Evolutionary conservation across 2,888 invertebrate genomes (phyloP), one percentile per base, ranked within the genome.

Genomic region (Synergus itoensis): DNA sequence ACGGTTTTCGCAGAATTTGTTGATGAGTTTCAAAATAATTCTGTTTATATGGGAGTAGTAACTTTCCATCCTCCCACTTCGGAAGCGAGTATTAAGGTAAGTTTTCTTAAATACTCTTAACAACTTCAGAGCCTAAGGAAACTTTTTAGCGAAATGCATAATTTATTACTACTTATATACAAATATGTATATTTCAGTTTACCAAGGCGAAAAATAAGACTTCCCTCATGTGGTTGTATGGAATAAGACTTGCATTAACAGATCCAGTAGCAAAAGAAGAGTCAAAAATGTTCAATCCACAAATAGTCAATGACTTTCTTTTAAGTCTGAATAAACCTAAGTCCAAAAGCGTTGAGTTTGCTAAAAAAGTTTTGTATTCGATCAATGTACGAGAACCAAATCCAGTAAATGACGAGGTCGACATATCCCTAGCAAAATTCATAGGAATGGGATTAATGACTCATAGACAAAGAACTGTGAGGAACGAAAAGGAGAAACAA

Each of bases 141-240:
- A 9, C 8, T 36, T 11, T 36, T 12, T 2, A 12, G 8, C 7
- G 21, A 40, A 69, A 69, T 40, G 16, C 11, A 43, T 43, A 3
- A n/a, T 36, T 8, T 11, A 28, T 43, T 18, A 16, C 28, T 28
- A 28, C 14, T 77, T 78, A 60, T 83, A 77, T 81, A 5, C 36
- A 36, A 36, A 36, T 36, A 36, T 36, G 0, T 36, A 36, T 36
- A 28, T 89, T 89, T 53, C 79, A 92, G 92, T 92, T 93, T 79
- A 90, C 89, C 57, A 90, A 91, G 83, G 89, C 87, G 18, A 91
- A 90, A 81, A 88, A 86, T 77, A 87, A 89, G 83, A 86, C 88
- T 43, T 80, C 88, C 28, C 73, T 84, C 36, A 89, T 92, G 88
- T 93, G 92, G 92, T 81, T 93, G 41, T 93, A 92, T 80, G 93